Conservation (phyloP, 2,888 invertebrate species). For the Mechanitis messenoides region DNA sequence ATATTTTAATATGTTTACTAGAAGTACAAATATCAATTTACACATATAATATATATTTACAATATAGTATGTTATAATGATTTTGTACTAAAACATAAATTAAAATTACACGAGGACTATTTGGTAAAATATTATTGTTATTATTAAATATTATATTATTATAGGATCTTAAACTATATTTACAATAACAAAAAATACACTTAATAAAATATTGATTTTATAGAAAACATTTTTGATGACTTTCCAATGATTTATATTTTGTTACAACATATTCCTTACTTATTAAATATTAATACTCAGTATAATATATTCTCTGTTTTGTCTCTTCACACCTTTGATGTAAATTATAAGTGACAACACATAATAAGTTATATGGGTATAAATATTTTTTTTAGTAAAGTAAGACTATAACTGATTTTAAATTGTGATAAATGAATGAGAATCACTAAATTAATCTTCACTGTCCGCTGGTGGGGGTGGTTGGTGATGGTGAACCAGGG, state of each 20-base stretch:
- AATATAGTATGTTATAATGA: conserved; percentile 31
- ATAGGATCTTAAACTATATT: conserved; percentile 16
- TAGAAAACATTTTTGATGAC: conserved; percentile 1
- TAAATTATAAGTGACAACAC: too few species aligned
- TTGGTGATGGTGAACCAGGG: conserved; percentile 63
- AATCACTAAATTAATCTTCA: neutral
- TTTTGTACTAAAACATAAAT: conserved; percentile 46
- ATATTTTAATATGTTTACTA: conserved; percentile 66
- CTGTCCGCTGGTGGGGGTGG: conserved; percentile 50
- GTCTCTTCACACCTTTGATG: too few species aligned
- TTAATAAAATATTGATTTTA: conserved; percentile 1
- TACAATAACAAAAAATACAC: conserved; percentile 22
- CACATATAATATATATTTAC: conserved; percentile 47
- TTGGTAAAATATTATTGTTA: conserved; percentile 19
- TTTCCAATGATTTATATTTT: neutral
- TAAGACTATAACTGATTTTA: neutral
- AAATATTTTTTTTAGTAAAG: too few species aligned
- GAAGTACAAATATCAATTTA: conserved; percentile 59
- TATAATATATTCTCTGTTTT: too few species aligned
- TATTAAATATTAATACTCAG: too few species aligned
- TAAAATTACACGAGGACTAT: conserved; percentile 11
- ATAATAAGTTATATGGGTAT: too few species aligned
- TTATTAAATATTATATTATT: neutral
- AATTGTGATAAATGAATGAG: too few species aligned
- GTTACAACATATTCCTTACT: too few species aligned